Evolutionary conservation across 2,888 invertebrate species (phyloP), one percentile per base, ranked within the genome.

Genomic region (Agrochola lychnidis): DNA sequence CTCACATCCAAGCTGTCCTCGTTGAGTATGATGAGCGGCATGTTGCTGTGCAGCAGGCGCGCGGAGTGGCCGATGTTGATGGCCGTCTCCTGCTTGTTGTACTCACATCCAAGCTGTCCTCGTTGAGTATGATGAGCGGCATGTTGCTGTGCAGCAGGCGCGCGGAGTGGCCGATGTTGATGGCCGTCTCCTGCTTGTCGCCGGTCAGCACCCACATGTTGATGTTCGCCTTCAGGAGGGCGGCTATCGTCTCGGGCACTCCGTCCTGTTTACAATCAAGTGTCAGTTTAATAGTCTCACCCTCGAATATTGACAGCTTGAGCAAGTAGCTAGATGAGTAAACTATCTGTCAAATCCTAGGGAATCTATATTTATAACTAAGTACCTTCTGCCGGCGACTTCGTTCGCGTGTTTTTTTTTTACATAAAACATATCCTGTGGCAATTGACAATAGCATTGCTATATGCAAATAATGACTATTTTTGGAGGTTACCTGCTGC

Each of bases 171-270:
- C 99, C 99, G 93, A 99, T 99, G 96, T 99, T 99, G 91, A 99
- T 99, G 87, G 99, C 99, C 40, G 99, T 99, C 97, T 99, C 99
- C 95, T 99, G 99, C 95, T 99, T 99, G 96, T 99, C 99, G 6
- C 99, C 99, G 0, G 99, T 99, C 90, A 99, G 97, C 76, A 99
- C 99, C 99, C 99, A 99, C 84, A 99, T 98, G 93, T 98, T 98
- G 89, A 99, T 99, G 93, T 99, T 99, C 22, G 99, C 99, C 93
- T 98, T 98, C 76, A 99, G 97, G 61, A 99, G 97, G 40, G 99
- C 97, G 51, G 98, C 98, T 92, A 99, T 99, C 76, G 99, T 99
- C 94, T 99, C 99, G 2, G 99, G 99, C 63, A 99, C 99, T 68
- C 98, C 97, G 81, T 97, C 97, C 97, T 98, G 93, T 4, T 1